A percentile compares a stretch with the other conserved stretches of the same genome.
Conservation (phyloP, 2,113 vertebrate genomes). For the Kryptolebias marmoratus region DNA sequence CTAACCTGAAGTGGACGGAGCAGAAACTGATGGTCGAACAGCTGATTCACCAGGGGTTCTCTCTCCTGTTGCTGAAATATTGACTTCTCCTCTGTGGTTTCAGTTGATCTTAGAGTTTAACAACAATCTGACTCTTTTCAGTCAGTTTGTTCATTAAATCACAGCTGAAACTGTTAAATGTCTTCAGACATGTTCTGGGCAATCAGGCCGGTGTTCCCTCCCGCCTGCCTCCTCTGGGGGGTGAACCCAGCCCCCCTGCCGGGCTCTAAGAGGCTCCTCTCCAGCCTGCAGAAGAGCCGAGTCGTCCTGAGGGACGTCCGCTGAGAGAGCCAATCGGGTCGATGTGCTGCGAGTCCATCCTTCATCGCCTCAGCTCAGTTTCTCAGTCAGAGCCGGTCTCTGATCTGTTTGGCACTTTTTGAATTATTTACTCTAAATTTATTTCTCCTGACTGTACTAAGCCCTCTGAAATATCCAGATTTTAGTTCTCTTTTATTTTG, state of each 20-base stretch:
- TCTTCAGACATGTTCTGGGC: not conserved
- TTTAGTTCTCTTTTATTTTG: no score
- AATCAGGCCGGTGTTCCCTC: slow-evolving; percentile 42
- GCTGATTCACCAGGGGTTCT: no score
- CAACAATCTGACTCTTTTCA: not conserved
- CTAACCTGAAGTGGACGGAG: no score
- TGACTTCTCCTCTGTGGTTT: no score
- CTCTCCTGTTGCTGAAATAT: no score
- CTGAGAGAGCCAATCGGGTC: slow-evolving; percentile 30
- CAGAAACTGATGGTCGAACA: no score
- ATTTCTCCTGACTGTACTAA: not conserved
- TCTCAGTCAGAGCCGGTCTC: not conserved
- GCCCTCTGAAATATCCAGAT: no score
- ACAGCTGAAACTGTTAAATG: not conserved
- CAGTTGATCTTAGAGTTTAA: not conserved
- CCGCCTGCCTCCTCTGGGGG: slow-evolving; percentile 24
- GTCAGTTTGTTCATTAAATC: not conserved
- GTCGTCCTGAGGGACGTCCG: slow-evolving; percentile 5
- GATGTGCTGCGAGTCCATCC: slow-evolving; percentile 3
- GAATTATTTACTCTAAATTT: not conserved
- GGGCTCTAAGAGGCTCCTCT: slow-evolving; percentile 27
- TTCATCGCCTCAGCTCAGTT: not conserved
- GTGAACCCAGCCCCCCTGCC: slow-evolving; percentile 34
- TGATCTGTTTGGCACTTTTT: not conserved
- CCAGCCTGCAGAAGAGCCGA: slow-evolving; percentile 28